Conservation (phyloP, 2,888 invertebrate species). For the Geotrupes spiniger region DNA sequence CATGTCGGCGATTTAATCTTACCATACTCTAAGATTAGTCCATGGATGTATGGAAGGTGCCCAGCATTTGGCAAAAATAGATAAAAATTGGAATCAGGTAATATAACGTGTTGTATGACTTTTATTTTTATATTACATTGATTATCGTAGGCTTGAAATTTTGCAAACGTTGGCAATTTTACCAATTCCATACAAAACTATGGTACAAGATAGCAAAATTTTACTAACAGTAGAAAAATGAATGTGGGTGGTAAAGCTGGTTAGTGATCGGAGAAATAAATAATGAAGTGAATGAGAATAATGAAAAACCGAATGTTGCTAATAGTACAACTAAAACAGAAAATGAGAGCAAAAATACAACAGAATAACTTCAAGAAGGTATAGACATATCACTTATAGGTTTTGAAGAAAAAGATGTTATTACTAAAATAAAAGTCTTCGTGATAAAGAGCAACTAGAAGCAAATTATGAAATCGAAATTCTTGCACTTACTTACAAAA, state of each 20-base stretch:
- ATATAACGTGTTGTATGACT: background rate
- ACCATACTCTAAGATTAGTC: conserved; percentile 85
- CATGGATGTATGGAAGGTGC: conserved; percentile 91
- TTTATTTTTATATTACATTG: background rate
- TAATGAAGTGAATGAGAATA: conserved; percentile 9
- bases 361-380: conserved; percentile 19
- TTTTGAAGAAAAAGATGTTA: conserved; percentile 23
- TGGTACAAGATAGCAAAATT: conserved; percentile 90
- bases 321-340: background rate
- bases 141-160: conserved; percentile 61
- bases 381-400: conserved; percentile 24
- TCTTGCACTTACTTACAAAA: conserved; percentile 56
- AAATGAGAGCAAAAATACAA: background rate
- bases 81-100: conserved; percentile 43
- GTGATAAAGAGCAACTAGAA: conserved; percentile 22
- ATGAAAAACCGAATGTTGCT: background rate
- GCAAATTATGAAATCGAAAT: conserved; percentile 51
- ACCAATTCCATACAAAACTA: conserved; percentile 91
- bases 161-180: conserved; percentile 78
- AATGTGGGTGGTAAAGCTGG: conserved; percentile 52
- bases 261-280: conserved; percentile 34
- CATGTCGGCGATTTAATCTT: conserved; percentile 84
- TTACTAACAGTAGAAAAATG: conserved; percentile 81
- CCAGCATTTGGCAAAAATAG: conserved; percentile 45
- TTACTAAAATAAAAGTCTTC: conserved; percentile 39